Conservation (phyloP, 2,797 vertebrate genomes). For the Avahi laniger region DNA sequence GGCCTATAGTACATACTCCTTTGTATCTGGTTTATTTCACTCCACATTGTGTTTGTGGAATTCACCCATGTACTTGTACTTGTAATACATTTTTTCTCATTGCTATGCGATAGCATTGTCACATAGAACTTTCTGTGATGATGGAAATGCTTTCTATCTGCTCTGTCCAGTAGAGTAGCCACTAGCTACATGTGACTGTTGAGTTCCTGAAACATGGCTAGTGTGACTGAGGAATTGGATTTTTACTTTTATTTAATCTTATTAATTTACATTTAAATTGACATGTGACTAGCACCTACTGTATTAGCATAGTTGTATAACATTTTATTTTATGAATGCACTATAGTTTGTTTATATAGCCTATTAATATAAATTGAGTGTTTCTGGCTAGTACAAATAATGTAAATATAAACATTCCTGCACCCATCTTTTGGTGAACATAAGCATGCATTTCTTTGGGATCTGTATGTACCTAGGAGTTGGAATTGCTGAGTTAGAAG, state of each 20-base stretch:
- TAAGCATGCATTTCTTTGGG: conserved; percentile 2
- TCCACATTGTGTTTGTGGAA: background rate
- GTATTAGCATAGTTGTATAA: background rate
- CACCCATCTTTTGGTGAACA: background rate
- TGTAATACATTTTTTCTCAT: background rate
- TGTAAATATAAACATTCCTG: background rate
- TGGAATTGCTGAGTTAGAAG: background rate
- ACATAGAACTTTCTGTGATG: background rate
- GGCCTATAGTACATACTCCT: background rate
- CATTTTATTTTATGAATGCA: conserved; percentile 8
- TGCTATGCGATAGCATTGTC: background rate
- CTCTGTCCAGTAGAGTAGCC: background rate
- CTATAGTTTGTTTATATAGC: background rate
- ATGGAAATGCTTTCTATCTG: background rate
- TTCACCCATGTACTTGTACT: background rate
- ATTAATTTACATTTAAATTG: background rate
- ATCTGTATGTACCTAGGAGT: background rate
- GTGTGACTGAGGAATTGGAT: background rate
- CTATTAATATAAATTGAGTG: background rate
- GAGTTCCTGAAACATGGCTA: background rate
- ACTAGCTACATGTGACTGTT: background rate
- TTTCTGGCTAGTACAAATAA: conserved; percentile 10
- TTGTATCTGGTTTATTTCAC: background rate
- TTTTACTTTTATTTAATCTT: conserved; percentile 24
- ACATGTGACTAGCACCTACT: background rate